Percentiles rank a stretch among this genome's conserved stretches.
Conservation (phyloP, 2,797 vertebrate species). For the Triplophysa bombifrons region DNA sequence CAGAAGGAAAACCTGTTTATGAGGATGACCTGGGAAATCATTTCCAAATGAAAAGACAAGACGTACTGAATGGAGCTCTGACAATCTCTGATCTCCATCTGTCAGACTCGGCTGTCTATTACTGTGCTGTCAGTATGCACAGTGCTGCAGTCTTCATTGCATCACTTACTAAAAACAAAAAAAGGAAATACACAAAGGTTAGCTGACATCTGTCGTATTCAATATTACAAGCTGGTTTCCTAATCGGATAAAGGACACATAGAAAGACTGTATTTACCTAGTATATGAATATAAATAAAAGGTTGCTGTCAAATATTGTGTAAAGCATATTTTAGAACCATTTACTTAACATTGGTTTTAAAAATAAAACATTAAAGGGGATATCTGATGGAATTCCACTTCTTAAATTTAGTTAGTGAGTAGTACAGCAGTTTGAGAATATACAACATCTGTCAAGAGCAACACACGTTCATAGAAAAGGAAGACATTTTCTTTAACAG, state of each 20-base stretch:
- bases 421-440: too few species aligned
- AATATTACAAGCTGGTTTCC: neutral
- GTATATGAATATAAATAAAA: neutral
- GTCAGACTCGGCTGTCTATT: constrained; percentile 61
- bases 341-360: too few species aligned
- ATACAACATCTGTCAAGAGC: too few species aligned
- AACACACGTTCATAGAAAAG: too few species aligned
- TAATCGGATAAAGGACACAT: neutral
- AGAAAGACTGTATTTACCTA: neutral
- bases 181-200: constrained; percentile 18
- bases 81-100: constrained; percentile 9
- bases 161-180: constrained; percentile 40
- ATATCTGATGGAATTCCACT: too few species aligned
- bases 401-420: too few species aligned
- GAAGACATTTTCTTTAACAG: too few species aligned
- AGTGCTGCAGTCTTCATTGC: constrained; percentile 47
- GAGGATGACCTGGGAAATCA: neutral
- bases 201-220: neutral
- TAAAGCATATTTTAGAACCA: too few species aligned
- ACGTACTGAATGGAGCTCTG: neutral
- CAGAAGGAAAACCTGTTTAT: fast-evolving
- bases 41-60: constrained; percentile 19
- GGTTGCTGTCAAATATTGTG: neutral
- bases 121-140: constrained; percentile 62
- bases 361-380: too few species aligned